Evolutionary conservation across 2,797 vertebrate species (phyloP), one percentile per base, ranked within the genome.

Genomic region (Phalloptychus januarius): DNA sequence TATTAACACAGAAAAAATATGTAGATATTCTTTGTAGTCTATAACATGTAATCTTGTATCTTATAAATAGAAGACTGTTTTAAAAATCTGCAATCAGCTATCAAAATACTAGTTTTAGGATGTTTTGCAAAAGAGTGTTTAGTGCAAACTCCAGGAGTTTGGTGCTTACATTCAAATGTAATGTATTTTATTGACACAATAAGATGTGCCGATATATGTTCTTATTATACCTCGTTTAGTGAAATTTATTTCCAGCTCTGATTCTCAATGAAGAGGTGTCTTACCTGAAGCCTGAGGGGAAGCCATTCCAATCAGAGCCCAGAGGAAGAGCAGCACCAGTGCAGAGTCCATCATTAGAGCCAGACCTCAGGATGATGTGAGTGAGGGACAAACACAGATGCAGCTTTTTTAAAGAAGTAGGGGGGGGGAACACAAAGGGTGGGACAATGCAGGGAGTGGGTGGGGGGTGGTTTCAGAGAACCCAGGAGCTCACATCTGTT

Each of bases 401-500:
- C 86, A 50, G 89, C 81, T 86, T 81, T 93, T 93, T 92, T 87
- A 91, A 92, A 78, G 86, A 88, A 79, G 44, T 54, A 6, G 45
- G 75, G 58, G 23, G 79, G 81, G 78, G 87, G 74, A 78, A 71
- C 54, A 31, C 80, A 83, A 87, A 81, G 85, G 75, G 80, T 38
- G 84, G 75, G 85, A 56, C 75, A 73, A 45, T 28, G 20, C 6
- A 2, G 38, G 16, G 46, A 28, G 38, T 42, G 36, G 52, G 58
- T 70, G 58, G 15, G 83, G 69, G 85, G 77, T 79, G 48, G 44
- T 40, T 83, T 79, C 77, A 28, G 78, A 48, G 79, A 74, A 88
- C 83, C 89, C 84, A 54, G 86, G 90, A 92, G 88, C 79, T 90
- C 89, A 95, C 95, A 95, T 96, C 94, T 96, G 95, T 92, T 96